Conservation (phyloP, 2,113 vertebrate species). For the Lepus europaeus region DNA sequence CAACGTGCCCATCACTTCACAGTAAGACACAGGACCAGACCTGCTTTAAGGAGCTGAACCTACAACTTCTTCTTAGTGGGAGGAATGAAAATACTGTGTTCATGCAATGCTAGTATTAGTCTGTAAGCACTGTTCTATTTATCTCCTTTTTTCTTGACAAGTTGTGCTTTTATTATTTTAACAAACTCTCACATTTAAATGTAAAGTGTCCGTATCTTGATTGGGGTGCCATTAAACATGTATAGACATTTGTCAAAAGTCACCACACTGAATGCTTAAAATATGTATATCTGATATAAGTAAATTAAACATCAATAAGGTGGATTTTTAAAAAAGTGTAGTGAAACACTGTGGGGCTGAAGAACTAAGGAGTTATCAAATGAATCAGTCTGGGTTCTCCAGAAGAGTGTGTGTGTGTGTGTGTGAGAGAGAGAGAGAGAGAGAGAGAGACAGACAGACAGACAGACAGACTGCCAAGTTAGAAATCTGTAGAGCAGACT, state of each 20-base stretch:
- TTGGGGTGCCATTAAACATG: not conserved
- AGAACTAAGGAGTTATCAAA: not conserved
- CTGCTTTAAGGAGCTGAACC: not conserved
- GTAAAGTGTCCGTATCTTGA: not conserved
- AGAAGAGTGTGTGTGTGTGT: not conserved
- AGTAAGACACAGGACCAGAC: not conserved
- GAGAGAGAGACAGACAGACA: no score
- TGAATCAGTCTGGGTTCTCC: not conserved
- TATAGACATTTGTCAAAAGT: not conserved
- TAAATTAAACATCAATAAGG: not conserved
- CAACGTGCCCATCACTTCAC: not conserved
- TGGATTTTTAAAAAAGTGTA: not conserved
- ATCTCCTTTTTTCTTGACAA: not conserved
- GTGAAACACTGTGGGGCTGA: not conserved
- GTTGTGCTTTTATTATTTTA: conserved; percentile 10
- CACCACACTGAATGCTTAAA: not conserved
- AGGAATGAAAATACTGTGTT: not conserved
- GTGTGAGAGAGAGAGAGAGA: no score
- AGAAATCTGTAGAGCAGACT: not conserved
- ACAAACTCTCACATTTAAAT: not conserved
- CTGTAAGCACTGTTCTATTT: not conserved
- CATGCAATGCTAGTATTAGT: not conserved
- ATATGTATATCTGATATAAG: not conserved
- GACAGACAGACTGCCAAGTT: not conserved
- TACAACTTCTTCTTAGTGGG: not conserved